phyloP scores from a whole-genome alignment of 2,797 vertebrate species.

The Merluccius polli region DNA sequence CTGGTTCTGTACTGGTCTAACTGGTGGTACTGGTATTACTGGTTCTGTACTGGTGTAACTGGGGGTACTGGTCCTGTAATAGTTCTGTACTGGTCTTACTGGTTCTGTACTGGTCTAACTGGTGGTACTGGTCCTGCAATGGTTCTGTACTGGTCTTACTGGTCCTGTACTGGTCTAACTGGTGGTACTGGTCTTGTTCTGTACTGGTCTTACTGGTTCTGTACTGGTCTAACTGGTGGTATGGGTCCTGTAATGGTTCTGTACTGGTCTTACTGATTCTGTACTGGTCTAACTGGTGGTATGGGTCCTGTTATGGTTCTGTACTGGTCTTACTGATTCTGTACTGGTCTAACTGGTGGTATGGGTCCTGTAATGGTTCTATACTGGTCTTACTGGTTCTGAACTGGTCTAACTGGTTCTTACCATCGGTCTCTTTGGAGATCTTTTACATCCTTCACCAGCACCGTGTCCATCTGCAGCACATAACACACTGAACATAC shows the following conservation, averaged over 20 bases:
- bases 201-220: not conserved
- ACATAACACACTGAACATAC: conserved; percentile 4
- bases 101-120: not conserved
- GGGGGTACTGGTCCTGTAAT: no score
- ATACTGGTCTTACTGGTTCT: not conserved
- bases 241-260: not conserved
- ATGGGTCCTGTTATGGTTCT: not conserved
- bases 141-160: not conserved
- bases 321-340: no score
- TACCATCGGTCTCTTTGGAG: conserved; percentile 74
- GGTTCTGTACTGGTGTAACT: not conserved
- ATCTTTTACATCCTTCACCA: conserved; percentile 63
- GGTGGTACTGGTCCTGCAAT: not conserved
- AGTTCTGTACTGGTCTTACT: not conserved
- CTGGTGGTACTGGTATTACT: not conserved
- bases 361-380: no score
- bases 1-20: not conserved
- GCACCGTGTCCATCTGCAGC: conserved; percentile 35
- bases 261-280: not conserved
- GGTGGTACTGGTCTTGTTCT: not conserved
- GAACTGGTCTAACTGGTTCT: conserved; percentile 19
- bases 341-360: not conserved
- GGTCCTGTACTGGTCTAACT: not conserved
- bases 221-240: not conserved
- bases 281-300: not conserved